Evolutionary conservation across 2,113 vertebrate genomes (phyloP).

Genomic region (Cervus canadensis): DNA sequence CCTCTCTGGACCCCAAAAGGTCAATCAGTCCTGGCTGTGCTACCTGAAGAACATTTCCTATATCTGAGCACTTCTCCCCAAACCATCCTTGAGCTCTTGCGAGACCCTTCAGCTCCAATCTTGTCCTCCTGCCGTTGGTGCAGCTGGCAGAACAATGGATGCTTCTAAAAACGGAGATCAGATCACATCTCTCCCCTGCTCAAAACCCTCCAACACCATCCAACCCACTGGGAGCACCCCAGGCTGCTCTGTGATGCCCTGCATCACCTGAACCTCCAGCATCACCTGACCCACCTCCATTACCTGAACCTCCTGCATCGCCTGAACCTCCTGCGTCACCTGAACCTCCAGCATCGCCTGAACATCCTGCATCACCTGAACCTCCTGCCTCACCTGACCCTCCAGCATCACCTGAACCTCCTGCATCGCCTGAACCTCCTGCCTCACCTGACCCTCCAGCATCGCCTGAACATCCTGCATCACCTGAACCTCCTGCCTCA

Average conservation of each 20-base stretch:
- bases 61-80: neutral
- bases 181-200: neutral
- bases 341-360: neutral
- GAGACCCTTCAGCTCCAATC: neutral
- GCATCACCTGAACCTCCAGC: neutral
- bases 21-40: too few relatives aligned
- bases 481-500: neutral
- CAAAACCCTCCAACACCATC: neutral
- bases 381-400: neutral
- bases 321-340: too few relatives aligned
- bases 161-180: neutral
- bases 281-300: accelerated
- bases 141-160: neutral
- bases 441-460: too few relatives aligned
- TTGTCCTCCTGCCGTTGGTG: neutral
- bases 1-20: neutral
- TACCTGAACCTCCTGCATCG: neutral
- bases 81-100: neutral
- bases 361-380: neutral
- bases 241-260: neutral
- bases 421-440: too few relatives aligned
- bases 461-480: accelerated
- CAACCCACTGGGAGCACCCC: neutral
- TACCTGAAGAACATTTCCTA: neutral
- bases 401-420: accelerated